These are phyloP conservation scores for Sarcophaga caerulescens DNA, from an alignment of 2,888 invertebrate genomes.

Conservation along the genomic window DNA sequence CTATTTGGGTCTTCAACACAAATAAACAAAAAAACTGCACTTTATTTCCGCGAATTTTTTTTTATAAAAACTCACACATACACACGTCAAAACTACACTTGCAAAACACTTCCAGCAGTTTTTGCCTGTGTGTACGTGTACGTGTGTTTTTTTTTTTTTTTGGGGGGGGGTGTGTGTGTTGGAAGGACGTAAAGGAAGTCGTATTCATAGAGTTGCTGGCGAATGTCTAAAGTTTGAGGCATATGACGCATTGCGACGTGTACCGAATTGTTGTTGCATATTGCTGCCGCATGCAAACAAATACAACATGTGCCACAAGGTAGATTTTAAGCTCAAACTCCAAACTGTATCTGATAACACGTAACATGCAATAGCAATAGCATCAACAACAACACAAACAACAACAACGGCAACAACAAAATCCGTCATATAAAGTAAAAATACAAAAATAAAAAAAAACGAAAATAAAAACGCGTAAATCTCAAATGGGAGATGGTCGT, in stretches of 20 bases:
- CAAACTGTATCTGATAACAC: constrained; percentile 48
- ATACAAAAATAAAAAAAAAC: background rate
- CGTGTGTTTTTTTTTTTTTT: constrained; percentile 40
- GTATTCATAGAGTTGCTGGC: background rate
- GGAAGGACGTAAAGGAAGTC: constrained; percentile 15
- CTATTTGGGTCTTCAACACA: constrained; percentile 55
- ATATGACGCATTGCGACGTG: constrained; percentile 69
- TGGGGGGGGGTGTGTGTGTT: constrained; percentile 51
- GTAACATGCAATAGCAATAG: constrained; percentile 29
- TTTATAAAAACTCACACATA: constrained; percentile 3
- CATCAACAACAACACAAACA: background rate
- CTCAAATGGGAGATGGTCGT: constrained; percentile 42
- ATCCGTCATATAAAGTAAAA: constrained; percentile 3
- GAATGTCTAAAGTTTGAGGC: constrained; percentile 63
- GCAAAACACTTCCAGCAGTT: constrained; percentile 65
- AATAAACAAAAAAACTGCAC: constrained; percentile 64
- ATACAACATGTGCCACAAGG: constrained; percentile 61
- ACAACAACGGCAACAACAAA: constrained; percentile 4
- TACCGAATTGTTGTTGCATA: constrained; percentile 37
- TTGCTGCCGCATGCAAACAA: constrained; percentile 41
- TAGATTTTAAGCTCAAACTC: constrained; percentile 58
- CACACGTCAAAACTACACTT: constrained; percentile 36
- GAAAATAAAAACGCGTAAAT: constrained; percentile 44
- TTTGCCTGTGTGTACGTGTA: constrained; percentile 2
- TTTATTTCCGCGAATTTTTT: constrained; percentile 64